A percentile compares a stretch with the other conserved stretches of the same genome.
Evolutionary conservation across 2,113 vertebrate species (phyloP).

Genomic region (Megaceryle torquata): DNA sequence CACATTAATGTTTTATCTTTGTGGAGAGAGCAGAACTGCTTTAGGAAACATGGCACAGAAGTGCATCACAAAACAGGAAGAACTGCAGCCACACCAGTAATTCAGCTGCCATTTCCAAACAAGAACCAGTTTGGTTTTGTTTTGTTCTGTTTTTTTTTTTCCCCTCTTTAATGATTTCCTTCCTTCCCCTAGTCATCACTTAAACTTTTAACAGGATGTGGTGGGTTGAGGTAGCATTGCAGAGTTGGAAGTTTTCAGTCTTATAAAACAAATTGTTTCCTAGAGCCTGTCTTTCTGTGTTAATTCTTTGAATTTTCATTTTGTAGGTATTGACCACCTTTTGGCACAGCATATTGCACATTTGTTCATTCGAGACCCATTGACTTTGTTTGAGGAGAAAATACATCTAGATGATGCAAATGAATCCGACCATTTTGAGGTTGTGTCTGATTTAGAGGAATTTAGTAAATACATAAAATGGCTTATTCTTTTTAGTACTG

Average conservation of each 20-base stretch:
- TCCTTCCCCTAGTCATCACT: slow-evolving; percentile 1
- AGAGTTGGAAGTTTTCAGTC: slow-evolving; percentile 7
- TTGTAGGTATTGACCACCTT: slow-evolving; percentile 91
- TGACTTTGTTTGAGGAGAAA: slow-evolving; percentile 93
- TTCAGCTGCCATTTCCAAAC: neutral
- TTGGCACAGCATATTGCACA: slow-evolving; percentile 97
- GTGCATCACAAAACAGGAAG: slow-evolving; percentile 1
- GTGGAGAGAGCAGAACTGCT: neutral
- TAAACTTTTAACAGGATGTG: slow-evolving; percentile 29
- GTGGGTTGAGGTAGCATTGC: slow-evolving; percentile 32
- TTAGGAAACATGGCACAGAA: neutral
- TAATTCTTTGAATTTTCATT: slow-evolving; percentile 50
- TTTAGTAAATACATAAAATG: neutral
- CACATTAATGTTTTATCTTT: neutral
- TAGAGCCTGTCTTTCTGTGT: neutral
- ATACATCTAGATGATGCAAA: slow-evolving; percentile 95
- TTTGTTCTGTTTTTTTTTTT: neutral
- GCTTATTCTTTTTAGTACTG: neutral
- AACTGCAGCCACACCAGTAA: neutral
- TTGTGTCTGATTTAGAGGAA: slow-evolving; percentile 44
- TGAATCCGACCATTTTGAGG: slow-evolving; percentile 98
- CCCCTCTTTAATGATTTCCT: neutral
- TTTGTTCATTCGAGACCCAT: slow-evolving; percentile 96
- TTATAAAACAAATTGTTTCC: neutral
- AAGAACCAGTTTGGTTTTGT: neutral